Base-by-base conservation (phyloP, 2,888 invertebrate species). In the Sarcophaga variegata region DNA sequence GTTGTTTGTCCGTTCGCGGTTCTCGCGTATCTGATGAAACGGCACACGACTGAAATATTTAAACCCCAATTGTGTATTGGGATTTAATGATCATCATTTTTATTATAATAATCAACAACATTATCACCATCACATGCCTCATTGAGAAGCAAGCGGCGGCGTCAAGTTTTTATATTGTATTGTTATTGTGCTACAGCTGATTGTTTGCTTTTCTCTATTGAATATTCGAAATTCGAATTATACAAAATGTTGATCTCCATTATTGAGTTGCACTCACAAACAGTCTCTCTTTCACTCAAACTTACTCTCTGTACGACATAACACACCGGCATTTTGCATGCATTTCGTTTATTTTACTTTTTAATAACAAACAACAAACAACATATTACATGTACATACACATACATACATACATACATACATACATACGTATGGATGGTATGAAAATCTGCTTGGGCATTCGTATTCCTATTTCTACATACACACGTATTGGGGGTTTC, bases 1-100 rank as follows among this genome's bases (percentile, higher is more conserved):
- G 89, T 88, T 89, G 89, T 88, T 88, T 78, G 76, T 91, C 81
- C 90, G 89, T 85, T 88, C 89, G 83, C 87, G 76, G 90, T 91
- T 91, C 90, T 91, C 88, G 89, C 86, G 89, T 90, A 83, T 90
- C 89, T 91, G 90, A 88, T 88, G 86, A 87, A 87, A 88, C 70
- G 81, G 88, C 86, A 86, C 81, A 86, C 88, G 79, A 84, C 88
- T 88, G 67, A 80, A 83, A 69, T 76, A 70, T 86, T 81, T 74
- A 85, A 83, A 83, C 60, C 79, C 79, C 81, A 78, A 77, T 78
- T 64, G 63, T 64, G 37, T 71, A 78, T 74, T 54, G 27, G 11
- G 14, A 27, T 54, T 12, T 69, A 66, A 87, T 69, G 77, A 83
- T 83, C 72, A 83, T 74, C 64, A 59, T 60, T 12, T 67, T 83